Percentiles rank a stretch among this genome's conserved stretches.
Conservation (phyloP, 2,888 invertebrate species). For the Phyllotreta striolata region DNA sequence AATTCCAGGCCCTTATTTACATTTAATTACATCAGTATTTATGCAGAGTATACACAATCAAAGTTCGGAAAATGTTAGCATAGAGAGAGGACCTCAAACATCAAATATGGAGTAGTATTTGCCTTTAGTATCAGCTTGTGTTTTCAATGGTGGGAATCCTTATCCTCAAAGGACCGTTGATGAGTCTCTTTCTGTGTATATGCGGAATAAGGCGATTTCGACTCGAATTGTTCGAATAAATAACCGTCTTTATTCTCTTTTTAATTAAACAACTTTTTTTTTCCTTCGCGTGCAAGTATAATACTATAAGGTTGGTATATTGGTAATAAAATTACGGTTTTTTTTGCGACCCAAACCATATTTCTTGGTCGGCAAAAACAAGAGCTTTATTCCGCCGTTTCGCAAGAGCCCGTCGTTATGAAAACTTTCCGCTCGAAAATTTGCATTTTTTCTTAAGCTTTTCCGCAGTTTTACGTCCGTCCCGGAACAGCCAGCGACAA, state of each 20-base stretch:
- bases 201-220: slow-evolving; percentile 6
- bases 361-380: slow-evolving; percentile 19
- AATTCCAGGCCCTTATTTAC: slow-evolving; percentile 24
- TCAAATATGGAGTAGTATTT: slow-evolving; percentile 30
- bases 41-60: slow-evolving; percentile 19
- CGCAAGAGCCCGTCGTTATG: slow-evolving; percentile 23
- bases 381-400: slow-evolving; percentile 8
- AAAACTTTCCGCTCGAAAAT: slow-evolving; percentile 33
- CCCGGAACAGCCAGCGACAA: slow-evolving; percentile 26
- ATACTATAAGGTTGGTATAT: slow-evolving; percentile 3
- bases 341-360: slow-evolving; percentile 14
- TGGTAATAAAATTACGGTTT: slow-evolving; percentile 20
- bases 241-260: too few relatives aligned
- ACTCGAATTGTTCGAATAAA: background rate
- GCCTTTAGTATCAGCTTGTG: slow-evolving; percentile 24
- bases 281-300: too few relatives aligned
- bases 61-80: slow-evolving; percentile 30
- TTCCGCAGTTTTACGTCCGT: slow-evolving; percentile 33
- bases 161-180: slow-evolving; percentile 21
- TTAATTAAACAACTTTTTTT: too few relatives aligned
- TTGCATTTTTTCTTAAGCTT: slow-evolving; percentile 34
- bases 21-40: slow-evolving; percentile 31
- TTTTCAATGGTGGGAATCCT: slow-evolving; percentile 20
- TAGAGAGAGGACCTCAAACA: slow-evolving; percentile 28
- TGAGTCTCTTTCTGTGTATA: slow-evolving; percentile 19